phyloP scores from a whole-genome alignment of 2,797 vertebrate species.

The Eurystomus glaucurus region DNA sequence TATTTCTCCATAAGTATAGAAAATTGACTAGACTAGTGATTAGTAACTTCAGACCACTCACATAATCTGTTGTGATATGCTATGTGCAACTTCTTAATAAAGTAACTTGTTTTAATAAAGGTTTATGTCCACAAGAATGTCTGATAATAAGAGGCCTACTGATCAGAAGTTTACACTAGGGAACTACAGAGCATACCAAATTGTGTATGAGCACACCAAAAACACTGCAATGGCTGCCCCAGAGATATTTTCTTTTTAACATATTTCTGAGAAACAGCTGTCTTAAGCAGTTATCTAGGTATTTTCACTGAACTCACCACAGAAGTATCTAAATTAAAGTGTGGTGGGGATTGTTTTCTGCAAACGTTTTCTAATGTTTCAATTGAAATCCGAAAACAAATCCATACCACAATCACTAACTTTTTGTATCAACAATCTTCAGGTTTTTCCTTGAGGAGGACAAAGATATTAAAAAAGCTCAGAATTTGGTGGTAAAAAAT shows the following conservation, averaged over 20 bases:
- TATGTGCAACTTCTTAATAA: neutral
- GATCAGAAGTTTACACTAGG: neutral
- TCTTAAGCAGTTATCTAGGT: neutral
- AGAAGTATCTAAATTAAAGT: neutral
- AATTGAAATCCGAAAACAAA: neutral
- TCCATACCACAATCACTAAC: neutral
- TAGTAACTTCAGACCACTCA: neutral
- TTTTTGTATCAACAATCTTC: neutral
- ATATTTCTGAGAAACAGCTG: neutral
- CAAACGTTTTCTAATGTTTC: neutral
- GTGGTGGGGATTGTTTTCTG: accelerated
- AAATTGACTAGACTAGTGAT: neutral
- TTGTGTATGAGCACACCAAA: neutral
- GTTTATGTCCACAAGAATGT: neutral
- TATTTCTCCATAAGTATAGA: neutral
- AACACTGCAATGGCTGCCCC: neutral
- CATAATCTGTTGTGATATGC: neutral
- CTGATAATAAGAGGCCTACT: neutral
- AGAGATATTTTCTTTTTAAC: neutral
- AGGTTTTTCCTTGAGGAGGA: neutral
- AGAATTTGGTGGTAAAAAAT: neutral
- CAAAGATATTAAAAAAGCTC: neutral
- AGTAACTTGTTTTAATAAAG: neutral
- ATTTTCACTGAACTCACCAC: neutral
- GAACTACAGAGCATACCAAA: neutral